Percentiles rank a stretch among this genome's conserved stretches.
phyloP scores from a whole-genome alignment of 2,888 invertebrate genomes.

The Gandaritis pyraliata region DNA sequence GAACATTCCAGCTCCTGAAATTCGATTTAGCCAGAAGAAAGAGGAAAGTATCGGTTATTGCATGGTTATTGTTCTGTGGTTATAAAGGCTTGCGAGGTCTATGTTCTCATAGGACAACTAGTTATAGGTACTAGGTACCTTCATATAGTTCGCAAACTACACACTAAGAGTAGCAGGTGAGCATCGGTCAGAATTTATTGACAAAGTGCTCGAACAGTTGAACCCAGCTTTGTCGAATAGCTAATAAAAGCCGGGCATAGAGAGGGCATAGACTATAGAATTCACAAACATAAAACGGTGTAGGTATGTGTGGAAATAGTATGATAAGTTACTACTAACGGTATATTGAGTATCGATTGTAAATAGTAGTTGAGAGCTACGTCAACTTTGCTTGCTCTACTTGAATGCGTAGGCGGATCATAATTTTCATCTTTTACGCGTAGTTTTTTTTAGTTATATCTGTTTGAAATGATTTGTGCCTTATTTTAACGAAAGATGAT shows the following conservation, averaged over 20 bases:
- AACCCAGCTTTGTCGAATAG: constrained; percentile 39
- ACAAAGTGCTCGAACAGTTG: constrained; percentile 40
- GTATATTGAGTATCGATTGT: constrained; percentile 27
- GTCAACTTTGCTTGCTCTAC: constrained; percentile 19
- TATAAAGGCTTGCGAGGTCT: too few relatives aligned
- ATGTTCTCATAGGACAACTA: constrained; percentile 4
- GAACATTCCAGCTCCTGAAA: too few relatives aligned
- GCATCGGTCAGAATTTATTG: constrained; percentile 45
- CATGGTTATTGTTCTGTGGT: too few relatives aligned
- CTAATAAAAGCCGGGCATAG: constrained; percentile 47
- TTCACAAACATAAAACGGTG: constrained; percentile 34
- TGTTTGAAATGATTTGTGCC: too few relatives aligned
- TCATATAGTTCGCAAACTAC: constrained; percentile 19
- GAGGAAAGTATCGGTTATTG: too few relatives aligned
- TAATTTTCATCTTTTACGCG: neutral
- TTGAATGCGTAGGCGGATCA: constrained; percentile 6
- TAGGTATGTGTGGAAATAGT: constrained; percentile 33
- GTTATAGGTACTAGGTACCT: neutral
- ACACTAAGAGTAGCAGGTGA: constrained; percentile 42
- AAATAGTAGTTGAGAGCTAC: constrained; percentile 30
- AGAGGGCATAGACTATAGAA: constrained; percentile 1
- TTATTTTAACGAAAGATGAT: too few relatives aligned
- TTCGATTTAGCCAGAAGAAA: too few relatives aligned
- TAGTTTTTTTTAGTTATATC: neutral
- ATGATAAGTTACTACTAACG: constrained; percentile 33